Percentiles rank a stretch among this genome's conserved stretches.
phyloP scores from a whole-genome alignment of 1,140 invertebrate species.

The Calephelis nemesis region DNA sequence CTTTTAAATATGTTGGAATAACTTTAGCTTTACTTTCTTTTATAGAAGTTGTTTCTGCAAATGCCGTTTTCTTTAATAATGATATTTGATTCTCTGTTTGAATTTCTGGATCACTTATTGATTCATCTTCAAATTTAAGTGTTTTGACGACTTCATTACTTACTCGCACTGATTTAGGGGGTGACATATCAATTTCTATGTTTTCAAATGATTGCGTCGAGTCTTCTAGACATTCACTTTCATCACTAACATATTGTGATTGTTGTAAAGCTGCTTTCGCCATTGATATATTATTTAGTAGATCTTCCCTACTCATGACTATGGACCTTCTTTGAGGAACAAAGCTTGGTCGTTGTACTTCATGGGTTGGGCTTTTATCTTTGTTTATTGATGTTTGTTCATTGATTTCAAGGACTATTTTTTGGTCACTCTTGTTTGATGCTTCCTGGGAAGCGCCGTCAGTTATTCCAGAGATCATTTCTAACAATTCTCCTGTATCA shows the following conservation, averaged over 20 bases:
- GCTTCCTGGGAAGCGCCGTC: constrained; percentile 34
- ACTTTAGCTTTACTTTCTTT: constrained; percentile 52
- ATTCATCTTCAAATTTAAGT: constrained; percentile 57
- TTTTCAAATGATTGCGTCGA: constrained; percentile 34
- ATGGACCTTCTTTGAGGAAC: constrained; percentile 45
- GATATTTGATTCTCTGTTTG: constrained; percentile 36
- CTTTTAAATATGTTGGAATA: constrained; percentile 54
- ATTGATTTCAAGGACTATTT: constrained; percentile 30
- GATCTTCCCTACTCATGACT: constrained; percentile 52
- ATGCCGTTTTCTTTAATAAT: constrained; percentile 53
- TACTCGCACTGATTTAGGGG: constrained; percentile 38
- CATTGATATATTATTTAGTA: constrained; percentile 56
- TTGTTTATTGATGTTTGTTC: neutral
- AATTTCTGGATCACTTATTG: constrained; percentile 36
- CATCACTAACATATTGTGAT: constrained; percentile 40
- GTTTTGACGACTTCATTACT: constrained; percentile 61
- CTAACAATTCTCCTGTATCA: constrained; percentile 55
- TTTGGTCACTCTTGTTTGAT: constrained; percentile 12
- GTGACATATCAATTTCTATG: constrained; percentile 17
- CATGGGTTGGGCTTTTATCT: constrained; percentile 16
- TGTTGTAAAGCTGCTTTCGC: constrained; percentile 49
- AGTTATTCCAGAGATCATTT: constrained; percentile 58
- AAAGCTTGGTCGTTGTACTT: constrained; percentile 41
- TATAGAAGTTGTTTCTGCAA: constrained; percentile 49
- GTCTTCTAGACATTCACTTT: constrained; percentile 40